Evolutionary conservation across 2,113 vertebrate genomes (phyloP).

Genomic region (Callipepla californica): DNA sequence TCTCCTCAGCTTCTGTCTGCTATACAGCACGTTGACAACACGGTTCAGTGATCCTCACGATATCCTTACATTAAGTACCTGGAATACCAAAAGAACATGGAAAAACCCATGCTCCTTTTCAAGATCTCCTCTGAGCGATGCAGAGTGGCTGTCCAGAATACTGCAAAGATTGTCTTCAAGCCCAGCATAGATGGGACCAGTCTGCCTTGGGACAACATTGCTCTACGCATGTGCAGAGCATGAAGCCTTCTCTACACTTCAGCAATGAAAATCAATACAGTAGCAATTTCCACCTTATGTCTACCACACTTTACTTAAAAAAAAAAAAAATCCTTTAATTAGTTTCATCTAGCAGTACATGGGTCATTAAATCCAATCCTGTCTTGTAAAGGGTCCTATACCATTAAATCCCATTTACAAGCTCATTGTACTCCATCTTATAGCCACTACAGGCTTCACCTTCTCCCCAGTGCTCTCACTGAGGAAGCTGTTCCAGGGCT

Average conservation of each 20-base stretch:
- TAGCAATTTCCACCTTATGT: not conserved
- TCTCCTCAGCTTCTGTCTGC: not conserved
- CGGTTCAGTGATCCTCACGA: accelerated
- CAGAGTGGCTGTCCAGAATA: accelerated
- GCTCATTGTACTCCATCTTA: not conserved
- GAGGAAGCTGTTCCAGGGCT: not conserved
- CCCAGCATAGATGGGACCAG: not conserved
- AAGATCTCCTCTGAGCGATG: not conserved
- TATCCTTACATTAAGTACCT: not conserved
- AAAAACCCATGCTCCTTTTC: accelerated
- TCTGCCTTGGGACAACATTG: not conserved
- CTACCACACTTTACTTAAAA: not conserved
- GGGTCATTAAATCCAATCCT: not conserved
- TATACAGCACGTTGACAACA: not conserved
- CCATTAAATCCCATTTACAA: not conserved
- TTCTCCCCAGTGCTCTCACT: not conserved
- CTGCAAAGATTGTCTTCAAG: not conserved
- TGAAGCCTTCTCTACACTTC: not conserved
- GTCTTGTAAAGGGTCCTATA: not conserved
- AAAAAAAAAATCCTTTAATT: not conserved
- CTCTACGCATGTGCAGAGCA: not conserved
- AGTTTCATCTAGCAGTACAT: not conserved
- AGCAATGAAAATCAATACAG: not conserved
- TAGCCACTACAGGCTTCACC: not conserved
- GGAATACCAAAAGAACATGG: not conserved